phyloP scores from a whole-genome alignment of 2,113 vertebrate genomes.

The Urocitellus parryii region DNA sequence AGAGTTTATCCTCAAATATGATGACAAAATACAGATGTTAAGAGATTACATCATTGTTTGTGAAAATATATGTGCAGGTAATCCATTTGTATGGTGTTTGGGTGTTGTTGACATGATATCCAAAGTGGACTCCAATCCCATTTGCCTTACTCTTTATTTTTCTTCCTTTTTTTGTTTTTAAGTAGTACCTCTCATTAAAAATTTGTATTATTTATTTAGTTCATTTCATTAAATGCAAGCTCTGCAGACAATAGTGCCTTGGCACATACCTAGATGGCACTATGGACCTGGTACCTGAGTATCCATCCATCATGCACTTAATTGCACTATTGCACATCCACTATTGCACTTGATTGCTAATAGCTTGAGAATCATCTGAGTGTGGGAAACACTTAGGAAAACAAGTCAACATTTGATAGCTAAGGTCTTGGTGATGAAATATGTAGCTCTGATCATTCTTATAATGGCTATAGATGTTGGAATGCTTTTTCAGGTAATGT shows the following conservation, averaged over 20 bases:
- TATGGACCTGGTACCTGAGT: background rate
- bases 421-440: too few species aligned
- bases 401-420: too few species aligned
- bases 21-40: background rate
- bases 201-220: too few species aligned
- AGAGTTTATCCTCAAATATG: background rate
- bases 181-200: background rate
- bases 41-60: background rate
- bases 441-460: too few species aligned
- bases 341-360: background rate
- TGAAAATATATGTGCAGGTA: background rate
- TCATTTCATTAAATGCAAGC: background rate
- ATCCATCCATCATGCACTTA: background rate
- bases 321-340: too few species aligned
- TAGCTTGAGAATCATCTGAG: too few species aligned
- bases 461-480: too few species aligned
- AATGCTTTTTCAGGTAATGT: too few species aligned
- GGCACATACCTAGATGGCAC: background rate
- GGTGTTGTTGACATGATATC: background rate
- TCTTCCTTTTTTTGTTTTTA: background rate
- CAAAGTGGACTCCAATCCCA: background rate
- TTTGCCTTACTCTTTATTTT: too few species aligned
- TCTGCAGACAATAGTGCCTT: background rate
- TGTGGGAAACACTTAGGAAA: too few species aligned
- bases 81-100: fast-evolving